Conservation (phyloP, 2,113 vertebrate species). For the Gasterosteus nipponicus region DNA sequence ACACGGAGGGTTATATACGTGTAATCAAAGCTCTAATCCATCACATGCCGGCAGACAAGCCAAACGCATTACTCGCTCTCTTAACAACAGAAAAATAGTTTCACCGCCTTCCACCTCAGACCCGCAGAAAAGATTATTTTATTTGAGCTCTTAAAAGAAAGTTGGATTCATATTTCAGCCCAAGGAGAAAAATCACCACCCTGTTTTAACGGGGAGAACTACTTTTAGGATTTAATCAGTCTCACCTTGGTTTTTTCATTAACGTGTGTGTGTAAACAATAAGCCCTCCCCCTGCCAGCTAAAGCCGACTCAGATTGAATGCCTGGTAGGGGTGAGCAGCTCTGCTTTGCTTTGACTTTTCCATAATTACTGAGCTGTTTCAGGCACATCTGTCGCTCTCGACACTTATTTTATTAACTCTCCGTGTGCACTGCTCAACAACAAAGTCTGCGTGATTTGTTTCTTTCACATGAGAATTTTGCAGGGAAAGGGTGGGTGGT, state of each 20-base stretch:
- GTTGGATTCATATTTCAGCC: conserved; percentile 42
- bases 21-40: conserved; percentile 57
- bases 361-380: conserved; percentile 79
- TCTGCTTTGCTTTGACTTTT: conserved; percentile 61
- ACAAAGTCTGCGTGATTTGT: conserved; percentile 29
- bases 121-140: conserved; percentile 49
- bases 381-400: conserved; percentile 74
- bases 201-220: conserved; percentile 54
- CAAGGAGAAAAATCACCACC: conserved; percentile 48
- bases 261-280: conserved; percentile 77
- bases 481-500: background rate
- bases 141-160: conserved; percentile 50
- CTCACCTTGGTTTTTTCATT: conserved; percentile 75
- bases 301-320: conserved; percentile 72
- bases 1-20: conserved; percentile 40
- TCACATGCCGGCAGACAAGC: conserved; percentile 38
- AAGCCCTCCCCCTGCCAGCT: conserved; percentile 68
- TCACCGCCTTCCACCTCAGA: conserved; percentile 29
- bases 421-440: conserved; percentile 23
- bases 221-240: conserved; percentile 72
- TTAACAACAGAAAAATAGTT: conserved; percentile 52
- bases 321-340: conserved; percentile 71
- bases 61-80: conserved; percentile 52
- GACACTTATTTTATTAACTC: conserved; percentile 42
- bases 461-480: background rate